A percentile compares a stretch with the other conserved stretches of the same genome.
These are phyloP conservation scores for Cancer borealis DNA, from an alignment of 2,888 invertebrate species.

Conservation along the genomic window DNA sequence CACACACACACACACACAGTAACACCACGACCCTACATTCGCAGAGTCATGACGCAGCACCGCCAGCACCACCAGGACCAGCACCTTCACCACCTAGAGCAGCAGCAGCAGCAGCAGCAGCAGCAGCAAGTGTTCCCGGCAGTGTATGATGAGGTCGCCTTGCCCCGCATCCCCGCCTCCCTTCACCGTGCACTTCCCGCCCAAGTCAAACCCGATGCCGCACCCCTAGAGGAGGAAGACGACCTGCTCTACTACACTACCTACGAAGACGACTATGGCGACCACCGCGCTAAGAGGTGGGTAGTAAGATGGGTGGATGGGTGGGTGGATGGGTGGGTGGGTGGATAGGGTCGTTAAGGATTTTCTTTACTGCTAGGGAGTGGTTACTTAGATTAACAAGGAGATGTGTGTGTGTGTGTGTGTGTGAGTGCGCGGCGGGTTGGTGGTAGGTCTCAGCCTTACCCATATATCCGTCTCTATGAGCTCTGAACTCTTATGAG, in stretches of 20 bases:
- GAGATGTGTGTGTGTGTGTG: slow-evolving; percentile 10
- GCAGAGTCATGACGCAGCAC: background rate
- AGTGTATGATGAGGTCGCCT: background rate
- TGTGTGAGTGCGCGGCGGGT: slow-evolving; percentile 32
- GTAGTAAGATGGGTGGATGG: background rate
- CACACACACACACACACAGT: too few species aligned
- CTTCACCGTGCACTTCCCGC: background rate
- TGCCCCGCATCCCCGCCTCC: background rate
- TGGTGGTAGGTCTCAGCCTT: background rate
- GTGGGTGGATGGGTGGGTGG: too few species aligned
- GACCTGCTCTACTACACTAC: background rate
- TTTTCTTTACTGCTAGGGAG: background rate
- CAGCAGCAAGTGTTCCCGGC: background rate
- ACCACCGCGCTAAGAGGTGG: slow-evolving; percentile 4
- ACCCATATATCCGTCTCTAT: too few species aligned
- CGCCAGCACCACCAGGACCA: background rate
- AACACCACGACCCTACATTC: background rate
- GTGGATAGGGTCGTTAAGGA: background rate
- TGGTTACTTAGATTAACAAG: too few species aligned
- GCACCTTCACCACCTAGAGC: background rate
- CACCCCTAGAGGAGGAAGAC: background rate
- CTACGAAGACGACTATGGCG: background rate
- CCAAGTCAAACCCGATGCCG: background rate
- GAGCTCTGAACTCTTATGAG: too few species aligned
- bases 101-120: slow-evolving; percentile 2